These are phyloP conservation scores for Globicephala melas DNA, from an alignment of 2,113 vertebrate genomes.

Conservation along the genomic window DNA sequence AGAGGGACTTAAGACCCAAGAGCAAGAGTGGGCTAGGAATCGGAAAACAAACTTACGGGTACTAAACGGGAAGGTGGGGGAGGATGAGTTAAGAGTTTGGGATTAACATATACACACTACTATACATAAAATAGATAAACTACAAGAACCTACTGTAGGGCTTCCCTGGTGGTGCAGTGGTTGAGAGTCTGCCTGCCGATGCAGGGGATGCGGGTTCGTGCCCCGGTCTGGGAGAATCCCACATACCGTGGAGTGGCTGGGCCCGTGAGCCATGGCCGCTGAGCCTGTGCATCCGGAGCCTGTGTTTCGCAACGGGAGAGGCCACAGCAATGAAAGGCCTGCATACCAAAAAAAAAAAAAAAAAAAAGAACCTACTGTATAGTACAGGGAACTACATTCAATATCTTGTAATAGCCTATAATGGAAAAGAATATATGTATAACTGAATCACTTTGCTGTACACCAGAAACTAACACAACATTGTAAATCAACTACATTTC, in stretches of 20 bases:
- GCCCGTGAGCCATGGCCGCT: too few relatives aligned
- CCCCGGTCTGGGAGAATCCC: too few relatives aligned
- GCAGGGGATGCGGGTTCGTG: fast-evolving
- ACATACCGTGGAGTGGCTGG: fast-evolving
- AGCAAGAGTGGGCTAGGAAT: background rate
- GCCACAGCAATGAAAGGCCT: too few relatives aligned
- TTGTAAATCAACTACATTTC: background rate
- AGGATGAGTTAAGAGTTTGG: background rate
- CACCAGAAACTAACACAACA: background rate
- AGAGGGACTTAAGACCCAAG: background rate
- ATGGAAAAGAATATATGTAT: background rate
- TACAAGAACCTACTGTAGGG: background rate
- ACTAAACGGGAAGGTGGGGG: background rate
- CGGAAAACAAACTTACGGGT: background rate
- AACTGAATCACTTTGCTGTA: background rate
- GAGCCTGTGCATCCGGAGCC: too few relatives aligned
- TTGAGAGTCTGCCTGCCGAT: too few relatives aligned
- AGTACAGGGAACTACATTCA: too few relatives aligned
- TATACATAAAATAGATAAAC: background rate
- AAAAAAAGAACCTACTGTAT: background rate
- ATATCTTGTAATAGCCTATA: background rate
- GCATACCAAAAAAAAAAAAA: too few relatives aligned
- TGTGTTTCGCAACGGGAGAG: too few relatives aligned
- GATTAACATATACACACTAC: background rate
- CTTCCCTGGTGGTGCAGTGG: too few relatives aligned